phyloP scores from a whole-genome alignment of 2,888 invertebrate species.

The Agriopis leucophaearia region DNA sequence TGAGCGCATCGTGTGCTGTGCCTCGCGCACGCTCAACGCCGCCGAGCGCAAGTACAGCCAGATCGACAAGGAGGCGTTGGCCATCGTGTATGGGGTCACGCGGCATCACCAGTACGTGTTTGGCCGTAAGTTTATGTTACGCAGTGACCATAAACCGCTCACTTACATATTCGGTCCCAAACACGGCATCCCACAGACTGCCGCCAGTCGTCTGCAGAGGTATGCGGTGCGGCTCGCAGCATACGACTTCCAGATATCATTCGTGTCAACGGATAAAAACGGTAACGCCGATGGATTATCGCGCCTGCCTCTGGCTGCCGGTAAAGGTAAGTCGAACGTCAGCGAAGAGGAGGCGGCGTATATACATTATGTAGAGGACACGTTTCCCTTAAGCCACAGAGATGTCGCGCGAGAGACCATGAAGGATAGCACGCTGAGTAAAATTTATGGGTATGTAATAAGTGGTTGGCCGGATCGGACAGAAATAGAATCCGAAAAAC shows the following conservation, averaged over 20 bases:
- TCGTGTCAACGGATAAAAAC: conserved; percentile 21
- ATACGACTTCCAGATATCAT: neutral
- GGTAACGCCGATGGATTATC: conserved; percentile 43
- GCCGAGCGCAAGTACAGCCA: conserved; percentile 44
- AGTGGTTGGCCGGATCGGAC: neutral
- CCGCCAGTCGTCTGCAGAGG: conserved; percentile 7
- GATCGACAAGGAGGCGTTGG: conserved; percentile 46
- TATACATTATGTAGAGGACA: neutral
- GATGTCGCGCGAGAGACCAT: neutral
- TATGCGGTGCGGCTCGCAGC: neutral
- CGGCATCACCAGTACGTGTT: conserved; percentile 38
- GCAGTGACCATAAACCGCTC: conserved; percentile 24
- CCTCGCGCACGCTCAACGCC: conserved; percentile 43
- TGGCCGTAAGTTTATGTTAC: conserved; percentile 32
- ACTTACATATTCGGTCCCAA: conserved; percentile 3
- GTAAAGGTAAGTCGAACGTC: neutral
- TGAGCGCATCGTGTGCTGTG: conserved; percentile 45
- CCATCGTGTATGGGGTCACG: conserved; percentile 42
- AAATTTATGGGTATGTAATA: neutral
- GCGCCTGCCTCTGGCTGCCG: neutral
- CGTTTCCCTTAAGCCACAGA: neutral
- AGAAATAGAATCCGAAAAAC: neutral
- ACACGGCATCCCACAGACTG: conserved; percentile 6
- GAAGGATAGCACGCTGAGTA: neutral
- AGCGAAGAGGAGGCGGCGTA: neutral